phyloP scores from a whole-genome alignment of 2,888 invertebrate genomes.

The Drosophila prostipennis region DNA sequence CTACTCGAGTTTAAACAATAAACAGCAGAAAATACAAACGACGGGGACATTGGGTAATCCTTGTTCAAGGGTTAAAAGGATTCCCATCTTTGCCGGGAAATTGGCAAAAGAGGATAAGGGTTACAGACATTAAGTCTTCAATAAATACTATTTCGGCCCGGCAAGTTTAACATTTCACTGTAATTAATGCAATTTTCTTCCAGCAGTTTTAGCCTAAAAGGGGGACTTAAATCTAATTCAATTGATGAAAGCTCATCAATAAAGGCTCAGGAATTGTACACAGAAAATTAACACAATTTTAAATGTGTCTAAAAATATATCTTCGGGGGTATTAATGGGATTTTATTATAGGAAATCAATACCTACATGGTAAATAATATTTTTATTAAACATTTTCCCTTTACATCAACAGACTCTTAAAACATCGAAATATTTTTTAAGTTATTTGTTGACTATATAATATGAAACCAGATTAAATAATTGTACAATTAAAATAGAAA shows the following conservation, averaged over 20 bases:
- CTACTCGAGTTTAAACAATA: slow-evolving; percentile 44
- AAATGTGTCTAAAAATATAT: too few species aligned
- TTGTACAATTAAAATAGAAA: too few species aligned
- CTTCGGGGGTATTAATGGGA: too few species aligned
- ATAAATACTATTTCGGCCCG: neutral
- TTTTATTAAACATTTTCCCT: too few species aligned
- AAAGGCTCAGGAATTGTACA: neutral
- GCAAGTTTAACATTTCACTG: neutral
- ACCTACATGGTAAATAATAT: too few species aligned
- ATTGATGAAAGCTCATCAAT: slow-evolving; percentile 11
- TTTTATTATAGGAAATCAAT: too few species aligned
- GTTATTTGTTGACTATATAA: too few species aligned
- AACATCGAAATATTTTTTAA: too few species aligned
- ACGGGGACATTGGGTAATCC: slow-evolving; percentile 13
- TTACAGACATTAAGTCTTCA: neutral
- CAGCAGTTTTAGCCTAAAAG: neutral
- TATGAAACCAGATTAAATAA: too few species aligned
- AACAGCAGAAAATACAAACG: slow-evolving; percentile 30
- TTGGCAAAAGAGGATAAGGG: neutral
- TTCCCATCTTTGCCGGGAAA: neutral
- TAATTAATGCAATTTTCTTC: slow-evolving; percentile 4
- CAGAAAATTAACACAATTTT: neutral
- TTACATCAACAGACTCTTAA: too few species aligned
- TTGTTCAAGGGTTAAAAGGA: slow-evolving; percentile 10
- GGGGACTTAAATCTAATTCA: neutral